Percentiles rank a stretch among this genome's conserved stretches.
Evolutionary conservation across 2,113 vertebrate genomes (phyloP).

Genomic region (Pavo muticus): DNA sequence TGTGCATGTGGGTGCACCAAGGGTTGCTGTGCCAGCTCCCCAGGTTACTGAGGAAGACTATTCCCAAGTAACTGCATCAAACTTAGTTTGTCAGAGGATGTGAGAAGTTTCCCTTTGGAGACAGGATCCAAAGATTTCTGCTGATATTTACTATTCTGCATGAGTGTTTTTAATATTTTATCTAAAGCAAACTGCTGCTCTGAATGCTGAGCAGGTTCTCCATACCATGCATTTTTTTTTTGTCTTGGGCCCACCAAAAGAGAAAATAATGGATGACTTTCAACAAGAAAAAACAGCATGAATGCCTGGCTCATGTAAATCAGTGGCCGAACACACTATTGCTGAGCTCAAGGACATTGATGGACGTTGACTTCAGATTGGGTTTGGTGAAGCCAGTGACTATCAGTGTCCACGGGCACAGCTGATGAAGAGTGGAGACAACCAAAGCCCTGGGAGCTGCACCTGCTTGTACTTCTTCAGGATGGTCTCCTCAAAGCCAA

Average conservation of each 20-base stretch:
- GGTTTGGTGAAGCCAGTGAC: too few species aligned
- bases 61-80: fast-evolving
- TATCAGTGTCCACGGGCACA: background rate
- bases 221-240: fast-evolving
- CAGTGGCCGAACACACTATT: background rate
- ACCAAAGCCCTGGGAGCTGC: fast-evolving
- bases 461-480: constrained; percentile 93
- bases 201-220: fast-evolving
- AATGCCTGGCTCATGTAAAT: background rate
- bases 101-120: background rate
- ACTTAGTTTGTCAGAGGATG: fast-evolving
- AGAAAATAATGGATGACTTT: background rate
- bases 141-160: background rate
- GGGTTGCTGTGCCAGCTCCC: fast-evolving
- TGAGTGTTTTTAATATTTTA: background rate
- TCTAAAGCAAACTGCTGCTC: fast-evolving
- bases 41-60: fast-evolving
- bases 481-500: constrained; percentile 82
- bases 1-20: background rate
- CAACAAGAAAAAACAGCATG: background rate
- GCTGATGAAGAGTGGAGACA: fast-evolving
- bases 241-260: background rate
- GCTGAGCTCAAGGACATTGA: background rate
- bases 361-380: background rate
- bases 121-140: background rate